Conservation (phyloP, 2,113 vertebrate species). For the Nycticryphes semicollaris region DNA sequence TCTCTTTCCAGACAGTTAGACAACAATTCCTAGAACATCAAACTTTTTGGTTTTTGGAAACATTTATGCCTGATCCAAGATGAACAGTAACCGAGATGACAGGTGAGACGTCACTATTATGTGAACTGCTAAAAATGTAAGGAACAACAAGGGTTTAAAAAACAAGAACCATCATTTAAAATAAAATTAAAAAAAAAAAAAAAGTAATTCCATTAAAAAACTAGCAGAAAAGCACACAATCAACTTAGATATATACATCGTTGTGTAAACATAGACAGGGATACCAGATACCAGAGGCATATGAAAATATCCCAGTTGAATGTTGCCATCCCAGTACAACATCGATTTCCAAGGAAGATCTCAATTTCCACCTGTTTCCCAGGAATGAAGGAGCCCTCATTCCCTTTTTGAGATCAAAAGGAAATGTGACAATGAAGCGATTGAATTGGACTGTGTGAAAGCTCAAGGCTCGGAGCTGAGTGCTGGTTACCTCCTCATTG, state of each 20-base stretch:
- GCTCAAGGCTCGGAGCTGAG: not conserved
- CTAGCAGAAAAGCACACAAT: fast-evolving
- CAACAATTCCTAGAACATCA: not conserved
- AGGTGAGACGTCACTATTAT: not conserved
- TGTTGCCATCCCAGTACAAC: not conserved
- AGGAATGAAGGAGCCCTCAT: not conserved
- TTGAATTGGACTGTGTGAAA: not conserved
- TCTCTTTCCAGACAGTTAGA: not conserved
- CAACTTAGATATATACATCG: not conserved
- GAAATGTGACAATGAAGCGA: not conserved
- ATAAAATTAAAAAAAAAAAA: not conserved
- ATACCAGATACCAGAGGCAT: not conserved
- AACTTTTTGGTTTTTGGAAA: fast-evolving
- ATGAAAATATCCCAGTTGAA: not conserved
- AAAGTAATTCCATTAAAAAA: not conserved
- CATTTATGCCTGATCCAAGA: not conserved
- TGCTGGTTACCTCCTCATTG: not conserved
- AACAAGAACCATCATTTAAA: not conserved
- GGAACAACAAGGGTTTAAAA: not conserved
- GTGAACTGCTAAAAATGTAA: not conserved
- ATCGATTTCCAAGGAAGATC: not conserved
- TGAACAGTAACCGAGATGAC: not conserved
- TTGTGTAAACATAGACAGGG: not conserved
- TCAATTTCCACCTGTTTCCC: not conserved
- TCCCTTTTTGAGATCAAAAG: not conserved